Percentiles rank a stretch among this genome's conserved stretches.
phyloP scores from a whole-genome alignment of 2,888 invertebrate genomes.

The Gortyna flavago region DNA sequence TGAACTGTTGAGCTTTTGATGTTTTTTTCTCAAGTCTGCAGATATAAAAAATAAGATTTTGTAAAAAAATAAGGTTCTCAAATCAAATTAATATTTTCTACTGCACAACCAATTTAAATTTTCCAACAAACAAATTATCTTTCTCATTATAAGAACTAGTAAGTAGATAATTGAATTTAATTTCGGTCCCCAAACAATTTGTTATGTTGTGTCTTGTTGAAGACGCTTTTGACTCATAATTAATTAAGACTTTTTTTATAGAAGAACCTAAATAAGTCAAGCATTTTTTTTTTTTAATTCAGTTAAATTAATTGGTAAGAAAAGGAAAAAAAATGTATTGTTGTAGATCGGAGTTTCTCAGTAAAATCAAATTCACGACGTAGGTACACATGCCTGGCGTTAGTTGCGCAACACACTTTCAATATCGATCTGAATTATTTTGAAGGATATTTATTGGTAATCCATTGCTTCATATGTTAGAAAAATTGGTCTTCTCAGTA shows the following conservation, averaged over 20 bases:
- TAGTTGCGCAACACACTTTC: too few relatives aligned
- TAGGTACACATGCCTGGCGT: too few relatives aligned
- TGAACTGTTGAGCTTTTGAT: neutral
- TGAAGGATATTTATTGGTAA: too few relatives aligned
- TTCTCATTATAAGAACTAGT: slow-evolving; percentile 26
- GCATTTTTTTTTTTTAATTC: neutral
- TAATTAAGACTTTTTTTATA: slow-evolving; percentile 13
- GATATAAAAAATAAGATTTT: neutral
- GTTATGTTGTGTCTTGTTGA: neutral
- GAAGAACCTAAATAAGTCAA: neutral
- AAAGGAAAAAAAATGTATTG: neutral
- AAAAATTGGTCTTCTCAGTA: too few relatives aligned
- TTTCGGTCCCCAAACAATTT: slow-evolving; percentile 5
- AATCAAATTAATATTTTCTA: slow-evolving; percentile 15
- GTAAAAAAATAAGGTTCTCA: neutral
- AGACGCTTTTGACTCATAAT: neutral
- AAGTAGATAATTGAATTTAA: slow-evolving; percentile 41
- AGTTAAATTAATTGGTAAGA: neutral
- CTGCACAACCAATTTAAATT: slow-evolving; percentile 21
- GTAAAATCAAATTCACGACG: neutral
- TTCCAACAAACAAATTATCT: slow-evolving; percentile 30
- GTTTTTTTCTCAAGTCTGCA: neutral
- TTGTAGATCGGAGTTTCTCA: neutral
- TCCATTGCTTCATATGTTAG: too few relatives aligned
- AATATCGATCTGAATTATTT: too few relatives aligned